Conservation (phyloP, 1,140 invertebrate species). For the Drosophila bipectinata region DNA sequence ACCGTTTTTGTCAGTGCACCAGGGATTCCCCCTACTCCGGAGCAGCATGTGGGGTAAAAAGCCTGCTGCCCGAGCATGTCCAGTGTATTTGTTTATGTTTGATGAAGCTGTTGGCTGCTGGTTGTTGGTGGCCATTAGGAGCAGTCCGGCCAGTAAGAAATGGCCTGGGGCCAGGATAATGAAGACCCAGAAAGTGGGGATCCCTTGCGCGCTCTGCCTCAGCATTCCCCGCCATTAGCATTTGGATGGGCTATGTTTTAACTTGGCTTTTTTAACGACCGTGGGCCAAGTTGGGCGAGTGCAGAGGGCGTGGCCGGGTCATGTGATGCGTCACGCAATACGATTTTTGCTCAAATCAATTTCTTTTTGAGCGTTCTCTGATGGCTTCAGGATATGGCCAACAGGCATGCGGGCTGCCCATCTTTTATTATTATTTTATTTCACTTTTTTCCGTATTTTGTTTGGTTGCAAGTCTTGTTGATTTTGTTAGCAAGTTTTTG, state of each 20-base stretch:
- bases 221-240: conserved; percentile 15
- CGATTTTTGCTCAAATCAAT: conserved; percentile 60
- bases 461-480: conserved; percentile 1
- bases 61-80: conserved; percentile 25
- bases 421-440: conserved; percentile 60
- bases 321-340: conserved; percentile 75
- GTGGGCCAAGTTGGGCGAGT: conserved; percentile 21
- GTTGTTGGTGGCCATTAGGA: conserved; percentile 78
- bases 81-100: conserved; percentile 74
- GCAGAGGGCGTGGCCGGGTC: conserved; percentile 53
- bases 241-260: conserved; percentile 24
- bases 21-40: conserved; percentile 6
- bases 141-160: conserved; percentile 50
- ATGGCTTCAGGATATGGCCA: conserved; percentile 77
- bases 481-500: conserved; percentile 26
- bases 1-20: conserved; percentile 4
- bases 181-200: conserved; percentile 56
- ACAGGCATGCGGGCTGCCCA: conserved; percentile 70
- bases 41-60: conserved; percentile 47
- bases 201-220: background rate
- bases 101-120: conserved; percentile 75
- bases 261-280: conserved; percentile 49
- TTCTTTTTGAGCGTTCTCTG: conserved; percentile 44
- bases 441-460: conserved; percentile 25
- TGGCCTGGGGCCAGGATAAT: conserved; percentile 69